Evolutionary conservation across 2,888 invertebrate species (phyloP).

Genomic region (Dasysyrphus tricinctus): DNA sequence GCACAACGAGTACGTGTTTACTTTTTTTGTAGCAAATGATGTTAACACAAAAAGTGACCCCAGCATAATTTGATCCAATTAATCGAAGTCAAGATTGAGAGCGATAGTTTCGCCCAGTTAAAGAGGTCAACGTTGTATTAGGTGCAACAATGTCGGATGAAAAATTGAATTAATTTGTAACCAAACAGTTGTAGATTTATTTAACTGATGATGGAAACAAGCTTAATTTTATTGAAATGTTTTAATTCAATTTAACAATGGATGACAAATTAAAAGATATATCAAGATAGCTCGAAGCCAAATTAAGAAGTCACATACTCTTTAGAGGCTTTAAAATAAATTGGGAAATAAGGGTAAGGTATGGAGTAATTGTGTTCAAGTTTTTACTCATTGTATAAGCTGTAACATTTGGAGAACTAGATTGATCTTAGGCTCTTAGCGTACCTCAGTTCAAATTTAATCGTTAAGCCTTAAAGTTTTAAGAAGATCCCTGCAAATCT

Average conservation of each 20-base stretch:
- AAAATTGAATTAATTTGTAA: conserved; percentile 50
- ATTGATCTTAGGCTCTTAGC: no score
- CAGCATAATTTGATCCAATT: conserved; percentile 69
- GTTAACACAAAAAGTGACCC: conserved; percentile 54
- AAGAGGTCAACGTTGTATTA: conserved; percentile 60
- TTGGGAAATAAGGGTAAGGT: no score
- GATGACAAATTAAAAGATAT: no score
- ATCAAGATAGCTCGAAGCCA: no score
- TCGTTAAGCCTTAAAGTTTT: no score
- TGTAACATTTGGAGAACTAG: no score
- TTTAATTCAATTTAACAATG: neutral
- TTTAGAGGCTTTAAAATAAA: no score
- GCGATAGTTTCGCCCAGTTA: conserved; percentile 63
- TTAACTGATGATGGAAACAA: conserved; percentile 12
- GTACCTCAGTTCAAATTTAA: no score
- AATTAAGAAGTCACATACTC: no score
- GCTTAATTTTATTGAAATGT: neutral
- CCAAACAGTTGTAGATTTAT: conserved; percentile 39
- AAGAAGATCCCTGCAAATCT: no score
- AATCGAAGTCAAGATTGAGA: conserved; percentile 70
- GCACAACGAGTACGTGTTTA: neutral
- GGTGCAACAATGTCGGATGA: conserved; percentile 54
- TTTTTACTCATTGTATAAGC: no score
- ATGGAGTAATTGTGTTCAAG: no score
- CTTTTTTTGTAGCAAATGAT: conserved; percentile 7